Percentiles rank a stretch among this genome's conserved stretches.
These are phyloP conservation scores for Chromis chromis DNA, from an alignment of 2,797 vertebrate species.

Conservation along the genomic window DNA sequence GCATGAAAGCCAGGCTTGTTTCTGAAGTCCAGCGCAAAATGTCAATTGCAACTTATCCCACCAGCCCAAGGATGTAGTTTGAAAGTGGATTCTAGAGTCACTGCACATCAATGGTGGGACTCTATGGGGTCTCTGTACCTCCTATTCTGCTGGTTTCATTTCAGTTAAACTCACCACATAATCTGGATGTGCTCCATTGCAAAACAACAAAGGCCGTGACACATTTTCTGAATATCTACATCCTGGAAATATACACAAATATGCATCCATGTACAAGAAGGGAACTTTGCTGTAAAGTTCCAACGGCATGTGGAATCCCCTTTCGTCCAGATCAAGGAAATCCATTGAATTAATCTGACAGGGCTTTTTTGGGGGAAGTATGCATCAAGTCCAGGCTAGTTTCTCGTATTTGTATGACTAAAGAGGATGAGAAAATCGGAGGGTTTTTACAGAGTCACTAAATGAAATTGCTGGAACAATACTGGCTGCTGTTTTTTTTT, in stretches of 20 bases:
- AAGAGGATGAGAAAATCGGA: constrained; percentile 54
- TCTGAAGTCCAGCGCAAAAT: constrained; percentile 87
- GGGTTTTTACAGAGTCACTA: constrained; percentile 11
- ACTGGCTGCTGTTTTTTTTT: not conserved
- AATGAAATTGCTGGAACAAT: constrained; percentile 24
- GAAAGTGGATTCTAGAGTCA: constrained; percentile 85
- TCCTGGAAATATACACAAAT: constrained; percentile 38
- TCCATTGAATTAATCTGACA: constrained; percentile 19
- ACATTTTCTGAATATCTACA: constrained; percentile 7
- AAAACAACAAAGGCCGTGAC: constrained; percentile 31
- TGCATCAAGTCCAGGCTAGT: constrained; percentile 19
- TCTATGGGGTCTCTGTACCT: constrained; percentile 72
- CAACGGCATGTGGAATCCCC: constrained; percentile 51
- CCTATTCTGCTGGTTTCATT: constrained; percentile 36
- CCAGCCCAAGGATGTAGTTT: constrained; percentile 83
- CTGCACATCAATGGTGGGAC: constrained; percentile 77
- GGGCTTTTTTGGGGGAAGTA: constrained; percentile 70
- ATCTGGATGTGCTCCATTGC: constrained; percentile 28
- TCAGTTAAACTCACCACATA: constrained; percentile 14
- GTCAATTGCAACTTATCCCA: constrained; percentile 90
- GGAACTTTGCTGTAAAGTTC: constrained; percentile 39
- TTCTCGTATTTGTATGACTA: constrained; percentile 31
- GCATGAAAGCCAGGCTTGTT: constrained; percentile 89
- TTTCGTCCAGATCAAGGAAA: constrained; percentile 59
- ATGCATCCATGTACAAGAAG: constrained; percentile 19